Evolutionary conservation across 2,797 vertebrate genomes (phyloP).

Genomic region (Arrhamphus sclerolepis): DNA sequence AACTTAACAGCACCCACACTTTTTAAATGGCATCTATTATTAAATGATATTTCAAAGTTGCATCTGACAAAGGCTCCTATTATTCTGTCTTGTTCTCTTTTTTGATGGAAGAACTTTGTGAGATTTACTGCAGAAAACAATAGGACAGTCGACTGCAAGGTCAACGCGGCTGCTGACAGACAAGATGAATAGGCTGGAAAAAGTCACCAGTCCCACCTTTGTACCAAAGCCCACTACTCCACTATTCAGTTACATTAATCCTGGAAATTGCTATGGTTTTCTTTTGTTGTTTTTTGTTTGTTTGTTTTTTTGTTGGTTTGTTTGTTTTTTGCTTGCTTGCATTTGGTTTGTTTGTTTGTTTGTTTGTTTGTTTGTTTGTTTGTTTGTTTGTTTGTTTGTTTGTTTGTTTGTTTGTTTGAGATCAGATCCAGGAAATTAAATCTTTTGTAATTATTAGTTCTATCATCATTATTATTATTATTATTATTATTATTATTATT

Average conservation of each 20-base stretch:
- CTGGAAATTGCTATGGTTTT: too few species aligned
- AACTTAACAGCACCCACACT: slow-evolving; percentile 63
- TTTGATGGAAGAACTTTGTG: slow-evolving; percentile 55
- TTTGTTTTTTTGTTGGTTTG: too few species aligned
- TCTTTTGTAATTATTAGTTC: too few species aligned
- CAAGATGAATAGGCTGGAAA: slow-evolving; percentile 56
- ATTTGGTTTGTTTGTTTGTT: too few species aligned
- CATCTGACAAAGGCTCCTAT: slow-evolving; percentile 65
- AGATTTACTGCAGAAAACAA: slow-evolving; percentile 71
- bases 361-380: too few species aligned
- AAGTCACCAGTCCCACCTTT: slow-evolving; percentile 57
- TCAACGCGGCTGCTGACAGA: slow-evolving; percentile 60
- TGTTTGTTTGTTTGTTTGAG: too few species aligned
- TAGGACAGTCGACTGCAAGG: slow-evolving; percentile 57
- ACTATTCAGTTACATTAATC: slow-evolving; percentile 43
- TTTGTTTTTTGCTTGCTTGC: too few species aligned
- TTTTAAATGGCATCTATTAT: slow-evolving; percentile 75
- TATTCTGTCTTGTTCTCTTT: slow-evolving; percentile 40
- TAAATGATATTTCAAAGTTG: slow-evolving; percentile 75
- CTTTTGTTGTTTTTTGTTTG: too few species aligned
- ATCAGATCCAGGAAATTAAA: too few species aligned
- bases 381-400: too few species aligned
- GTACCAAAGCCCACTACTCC: slow-evolving; percentile 24
- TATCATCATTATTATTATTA: too few species aligned
- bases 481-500: too few species aligned